Base-by-base conservation (phyloP, 2,888 invertebrate species). In the Harpalus rufipes region DNA sequence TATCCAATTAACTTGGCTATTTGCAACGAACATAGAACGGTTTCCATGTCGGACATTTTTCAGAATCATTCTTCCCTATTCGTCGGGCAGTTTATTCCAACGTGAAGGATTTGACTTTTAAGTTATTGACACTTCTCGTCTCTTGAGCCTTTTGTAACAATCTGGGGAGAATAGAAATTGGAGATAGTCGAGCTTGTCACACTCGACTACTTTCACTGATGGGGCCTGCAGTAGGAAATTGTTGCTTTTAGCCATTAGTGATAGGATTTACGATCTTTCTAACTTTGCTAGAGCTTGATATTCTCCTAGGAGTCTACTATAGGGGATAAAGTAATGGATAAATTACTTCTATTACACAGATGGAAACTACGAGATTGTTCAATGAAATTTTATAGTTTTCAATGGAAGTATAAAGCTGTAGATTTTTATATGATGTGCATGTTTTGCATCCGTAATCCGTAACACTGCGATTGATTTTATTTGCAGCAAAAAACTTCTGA, bases 121-220 rank as follows among this genome's bases (percentile, higher is more conserved):
- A 74, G 72, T 74, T 74, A 74, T 74, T 74, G 72, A 74, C 72
- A 74, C 72, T 74, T 74, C 41, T 41, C 72, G 72, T 74, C 72
- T 72, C 72, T 74, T 16, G 72, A 74, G 72, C 44, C 41, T 74
- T 74, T 74, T 44, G 72, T 74, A 39, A 39, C 68, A 7, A 25
- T 18, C 72, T 74, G 78, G 78, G 78, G 78, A 78, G 58, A 78
- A 78, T 56, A 78, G 56, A 78, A 78, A 78, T 78, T 25, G 78
- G 58, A 58, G 58, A 78, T 58, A 78, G n/a, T 58, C 58, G 78
- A 25, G 56, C 78, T 58, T 58, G 78, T 78, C 58, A 78, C 78
- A 78, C 78, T 78, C 58, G 78, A 32, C 56, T 58, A 78, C 78
- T 78, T 78, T 78, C 78, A 56, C 78, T 78, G 78, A 78, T 78